These are phyloP conservation scores for Polypedilum pembai DNA, from an alignment of 1,140 invertebrate species.

Conservation along the genomic window DNA sequence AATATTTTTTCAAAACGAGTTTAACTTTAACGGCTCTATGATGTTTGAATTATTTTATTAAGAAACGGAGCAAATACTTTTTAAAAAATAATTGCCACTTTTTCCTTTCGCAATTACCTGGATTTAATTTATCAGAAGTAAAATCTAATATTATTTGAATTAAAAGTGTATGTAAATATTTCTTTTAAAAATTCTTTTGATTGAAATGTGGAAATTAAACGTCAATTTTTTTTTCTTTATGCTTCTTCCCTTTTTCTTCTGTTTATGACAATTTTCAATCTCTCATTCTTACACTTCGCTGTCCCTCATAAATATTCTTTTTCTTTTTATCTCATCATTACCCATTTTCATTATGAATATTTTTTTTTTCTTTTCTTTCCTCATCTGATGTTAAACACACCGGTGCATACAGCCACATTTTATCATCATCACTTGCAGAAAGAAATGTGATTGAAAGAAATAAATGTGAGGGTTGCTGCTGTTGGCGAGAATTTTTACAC, in stretches of 20 bases:
- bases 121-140: no score
- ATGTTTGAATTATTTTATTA: no score
- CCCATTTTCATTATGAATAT: background rate
- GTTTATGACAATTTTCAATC: conserved; percentile 12
- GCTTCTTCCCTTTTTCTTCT: background rate
- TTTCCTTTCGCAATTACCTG: no score
- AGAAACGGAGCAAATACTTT: no score
- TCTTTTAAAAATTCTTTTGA: background rate
- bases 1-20: no score
- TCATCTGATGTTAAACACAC: background rate
- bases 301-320: conserved; percentile 8
- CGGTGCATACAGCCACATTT: background rate
- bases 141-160: no score
- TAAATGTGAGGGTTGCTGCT: background rate
- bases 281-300: background rate
- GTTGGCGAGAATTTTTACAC: background rate
- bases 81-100: no score
- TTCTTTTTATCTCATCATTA: conserved; percentile 14
- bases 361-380: background rate
- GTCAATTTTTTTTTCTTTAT: conserved; percentile 2
- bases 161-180: no score
- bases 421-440: conserved; percentile 1
- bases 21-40: no score
- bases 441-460: conserved; percentile 11
- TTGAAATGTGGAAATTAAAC: conserved; percentile 26